Base-by-base conservation (phyloP, 1,140 invertebrate species). In the Hyles vespertilio region DNA sequence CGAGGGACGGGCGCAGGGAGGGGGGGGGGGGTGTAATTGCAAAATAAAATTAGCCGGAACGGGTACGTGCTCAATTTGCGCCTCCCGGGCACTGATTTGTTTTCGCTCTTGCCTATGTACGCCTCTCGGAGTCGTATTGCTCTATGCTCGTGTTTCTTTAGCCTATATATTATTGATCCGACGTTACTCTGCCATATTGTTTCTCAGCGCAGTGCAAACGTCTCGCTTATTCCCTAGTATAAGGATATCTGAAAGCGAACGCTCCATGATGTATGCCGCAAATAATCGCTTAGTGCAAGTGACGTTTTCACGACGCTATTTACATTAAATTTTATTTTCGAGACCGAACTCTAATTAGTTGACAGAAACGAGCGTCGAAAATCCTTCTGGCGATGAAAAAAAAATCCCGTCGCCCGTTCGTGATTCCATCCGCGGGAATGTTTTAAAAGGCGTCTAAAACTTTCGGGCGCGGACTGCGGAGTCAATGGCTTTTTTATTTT, bases 31-130 rank as follows among this genome's bases (percentile, higher is more conserved):
- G 81, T 84, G 84, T 89, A 89, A 89, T 89, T 89, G 86, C 86
- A 87, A 89, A 89, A 89, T 89, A 89, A 89, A 89, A 89, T 89
- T 89, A 89, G 86, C 84, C 81, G 67, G 84, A 88, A 88, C 84
- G 79, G 84, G 80, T 87, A 89, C 86, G 86, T 89, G 84, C 84
- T 84, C 86, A 89, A 89, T 87, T 89, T 87, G 78, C 83, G 84
- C 84, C 84, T 84, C 84, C 81, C 80, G 71, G 49, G 72, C 81
- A 74, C 84, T 87, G 86, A 89, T 89, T 89, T 89, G 86, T 89
- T 89, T 89, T 85, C 81, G 74, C 71, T 79, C 79, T 75, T 64
- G 69, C 75, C 75, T 60, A 68, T 72, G 69, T 74, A 70, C 58
- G 61, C 59, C 66, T 72, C 70, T 67, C 63, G 63, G 63, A 62